Evolutionary conservation across 2,888 invertebrate genomes (phyloP), one percentile per base, ranked within the genome.

Genomic region (Drosophila colorata): DNA sequence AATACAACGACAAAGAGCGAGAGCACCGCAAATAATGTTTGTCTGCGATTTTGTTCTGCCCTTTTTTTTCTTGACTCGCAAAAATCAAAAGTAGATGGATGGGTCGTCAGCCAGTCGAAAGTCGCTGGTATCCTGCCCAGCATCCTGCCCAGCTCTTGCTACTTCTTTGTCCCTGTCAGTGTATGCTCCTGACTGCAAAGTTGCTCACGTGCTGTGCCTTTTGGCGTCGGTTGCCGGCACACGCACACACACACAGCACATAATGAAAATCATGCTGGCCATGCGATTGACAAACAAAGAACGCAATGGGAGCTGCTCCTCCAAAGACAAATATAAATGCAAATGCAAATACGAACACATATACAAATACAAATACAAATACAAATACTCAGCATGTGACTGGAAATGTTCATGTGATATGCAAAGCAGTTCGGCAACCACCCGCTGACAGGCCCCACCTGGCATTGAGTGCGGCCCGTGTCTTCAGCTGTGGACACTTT

Each of bases 11-110:
- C 46, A 58, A 37, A 44, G 56, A 60, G 59, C 40, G 57, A 25
- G 38, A 16, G 14, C 18, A 31, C 44, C 40, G 64, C 72, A 75
- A 79, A 79, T 78, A 72, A 64, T 78, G 78, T 78, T 78, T 74
- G 75, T 71, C 64, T 78, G 80, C 57, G 66, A 78, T 81, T 71
- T 53, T 56, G 31, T 51, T 38, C 2, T 14, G 1, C n/a, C n/a
- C n/a, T n/a, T n/a, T 46, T 43, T 47, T 57, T 37, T 25, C 43
- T 16, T 18, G 38, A 49, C 48, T 49, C 16, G 31, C 53, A 71
- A 74, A 67, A 68, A 74, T 67, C 51, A 59, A 67, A 73, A 56
- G 68, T 59, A 65, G 59, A 71, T 72, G 67, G 73, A 69, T 59
- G 64, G 46, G 37, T 47, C 31, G 38, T 44, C 51, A 25, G 40